Evolutionary conservation across 2,888 invertebrate genomes (phyloP), one percentile per base, ranked within the genome.

Genomic region (Andrena bicolor): DNA sequence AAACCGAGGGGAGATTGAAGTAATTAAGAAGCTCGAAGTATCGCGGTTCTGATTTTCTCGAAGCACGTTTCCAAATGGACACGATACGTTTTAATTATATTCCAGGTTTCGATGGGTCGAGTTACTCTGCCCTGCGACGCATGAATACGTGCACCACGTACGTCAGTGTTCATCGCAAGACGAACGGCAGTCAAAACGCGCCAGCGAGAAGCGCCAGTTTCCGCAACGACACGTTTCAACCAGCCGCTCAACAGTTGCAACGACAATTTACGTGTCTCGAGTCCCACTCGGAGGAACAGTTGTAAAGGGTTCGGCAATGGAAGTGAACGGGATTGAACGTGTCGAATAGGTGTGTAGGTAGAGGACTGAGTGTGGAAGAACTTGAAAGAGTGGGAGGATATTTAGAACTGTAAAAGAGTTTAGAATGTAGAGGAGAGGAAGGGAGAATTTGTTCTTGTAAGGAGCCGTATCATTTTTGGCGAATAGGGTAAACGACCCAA

Each of bases 61-160:
- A 4, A 32, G 2, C 23, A 8, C 26, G n/a, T 63, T 49, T n/a
- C 49, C 13, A 48, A 35, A n/a, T 13, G 41, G 28, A 8, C 5
- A 23, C 10, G 4, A 53, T 16, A 63, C 3, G 20, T 7, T 13
- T 49, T 58, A 20, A n/a, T 53, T 75, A 41, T 78, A 70, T 92
- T 93, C 10, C 92, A 95, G 94, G 94, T 75, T 83, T 92, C 28
- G 94, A 94, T 73, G 94, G 93, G 16, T 94, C 94, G n/a, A 95
- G 95, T 90, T 95, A 95, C 86, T 95, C 95, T 79, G 94, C 95
- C 81, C 94, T 96, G 28, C 95, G 96, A 85, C 94, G 96, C 83
- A 95, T 95, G 91, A 96, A 96, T 93, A 96, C 96, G 23, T 95
- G 95, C 92, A 96, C 95, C 77, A 96, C 96, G 2, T 96, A 95